phyloP scores from a whole-genome alignment of 1,140 invertebrate species.

The Bombyx mori region ASM3026992v2 NC_085119.1:6515501-6516000 shows the following conservation, averaged over 20 bases:
- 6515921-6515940: conserved; percentile 46
- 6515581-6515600: conserved; percentile 45
- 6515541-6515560: conserved; percentile 72
- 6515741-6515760: conserved; percentile 44
- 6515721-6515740: conserved; percentile 50
- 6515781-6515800: conserved; percentile 67
- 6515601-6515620: conserved; percentile 63
- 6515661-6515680: conserved; percentile 36
- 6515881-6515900: conserved; percentile 40
- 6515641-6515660: conserved; percentile 57
- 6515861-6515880: conserved; percentile 60
- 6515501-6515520: conserved; percentile 71
- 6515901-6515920: conserved; percentile 40
- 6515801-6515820: conserved; percentile 68
- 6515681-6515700: conserved; percentile 32
- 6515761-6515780: conserved; percentile 66
- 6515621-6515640: conserved; percentile 48
- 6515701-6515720: conserved; percentile 34
- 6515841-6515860: conserved; percentile 65
- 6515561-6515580: conserved; percentile 71
- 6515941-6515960: conserved; percentile 48
- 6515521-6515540: conserved; percentile 64
- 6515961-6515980: conserved; percentile 43
- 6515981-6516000: conserved; percentile 33
- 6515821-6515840: conserved; percentile 68